Evolutionary conservation across 2,797 vertebrate species (phyloP), one percentile per base, ranked within the genome.

Genomic region (Chaetodon trifasciatus): DNA sequence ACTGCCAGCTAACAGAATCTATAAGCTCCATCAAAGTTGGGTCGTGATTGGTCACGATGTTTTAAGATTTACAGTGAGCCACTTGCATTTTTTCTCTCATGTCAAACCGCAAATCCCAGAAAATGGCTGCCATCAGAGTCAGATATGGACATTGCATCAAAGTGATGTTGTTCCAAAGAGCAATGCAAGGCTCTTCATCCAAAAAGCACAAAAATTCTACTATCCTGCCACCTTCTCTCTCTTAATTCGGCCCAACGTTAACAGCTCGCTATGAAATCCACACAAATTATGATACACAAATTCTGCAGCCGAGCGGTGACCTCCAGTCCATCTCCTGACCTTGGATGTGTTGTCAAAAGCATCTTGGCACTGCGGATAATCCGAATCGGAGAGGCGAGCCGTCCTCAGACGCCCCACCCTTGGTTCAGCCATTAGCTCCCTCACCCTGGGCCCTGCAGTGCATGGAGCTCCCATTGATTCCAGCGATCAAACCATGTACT

Each of bases 381-480:
- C 83, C 32, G 49, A 86, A 73, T 17, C 5, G 6, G 39, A 79
- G 73, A 79, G 65, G 81, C 84, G 5, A 47, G 13, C 55, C 28
- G 58, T 80, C 76, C 80, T 87, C 65, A 86, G 86, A 78, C 80
- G 89, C 92, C 94, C 92, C 93, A 91, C 93, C 94, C 93, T 90
- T 77, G 69, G 4, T 74, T 79, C 88, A 87, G 90, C 93, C 95
- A 95, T 95, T 95, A 96, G 89, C 93, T 94, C 81, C 79, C 89
- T 91, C 88, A 75, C 83, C 88, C 84, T 52, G 90, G 90, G 82
- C 87, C 87, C 93, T 84, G 92, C 93, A 93, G 90, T 87, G 89
- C 78, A 57, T 68, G 79, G 90, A 92, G 87, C 78, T 81, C 79
- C 79, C 89, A 96, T 96, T 96, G 96, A 96, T 96, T 78, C 90